These are phyloP conservation scores for Rhopilema esculentum DNA, from an alignment of 30 jellyfish, hydroid and myxozoan species.

Conservation along the genomic window DNA sequence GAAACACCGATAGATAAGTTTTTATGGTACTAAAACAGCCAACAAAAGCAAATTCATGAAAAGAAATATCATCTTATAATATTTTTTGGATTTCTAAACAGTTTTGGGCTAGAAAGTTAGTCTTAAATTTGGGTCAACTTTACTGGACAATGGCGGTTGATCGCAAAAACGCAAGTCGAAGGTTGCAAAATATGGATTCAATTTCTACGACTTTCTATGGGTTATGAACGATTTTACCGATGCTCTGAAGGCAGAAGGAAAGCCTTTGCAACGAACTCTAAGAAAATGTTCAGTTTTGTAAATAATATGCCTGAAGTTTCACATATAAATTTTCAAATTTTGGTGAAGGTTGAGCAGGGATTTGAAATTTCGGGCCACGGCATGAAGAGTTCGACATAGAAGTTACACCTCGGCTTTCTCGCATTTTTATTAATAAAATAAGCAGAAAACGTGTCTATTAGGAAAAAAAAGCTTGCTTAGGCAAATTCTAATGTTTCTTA, in stretches of 20 bases:
- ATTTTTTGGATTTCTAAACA: too few species aligned
- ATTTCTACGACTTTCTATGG: neutral
- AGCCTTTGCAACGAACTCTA: neutral
- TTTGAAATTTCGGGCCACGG: conserved; percentile 6
- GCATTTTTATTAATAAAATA: neutral
- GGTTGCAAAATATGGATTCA: conserved; percentile 19
- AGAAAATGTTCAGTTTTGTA: neutral
- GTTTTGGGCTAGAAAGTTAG: neutral
- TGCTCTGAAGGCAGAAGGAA: neutral
- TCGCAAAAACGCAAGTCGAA: conserved; percentile 8
- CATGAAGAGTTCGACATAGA: neutral
- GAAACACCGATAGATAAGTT: neutral
- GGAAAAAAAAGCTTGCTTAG: neutral
- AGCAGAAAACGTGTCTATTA: too few species aligned
- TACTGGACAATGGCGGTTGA: conserved; percentile 47
- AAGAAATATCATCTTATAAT: too few species aligned
- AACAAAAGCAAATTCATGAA: neutral
- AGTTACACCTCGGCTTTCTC: neutral
- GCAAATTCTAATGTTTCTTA: neutral
- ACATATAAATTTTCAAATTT: conserved; percentile 21
- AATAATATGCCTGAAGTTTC: neutral
- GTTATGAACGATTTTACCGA: neutral
- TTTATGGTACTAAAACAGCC: neutral
- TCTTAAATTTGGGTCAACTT: neutral
- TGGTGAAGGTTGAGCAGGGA: conserved; percentile 12